Evolutionary conservation across 2,113 vertebrate species (phyloP).

Genomic region (Oceanites oceanicus): DNA sequence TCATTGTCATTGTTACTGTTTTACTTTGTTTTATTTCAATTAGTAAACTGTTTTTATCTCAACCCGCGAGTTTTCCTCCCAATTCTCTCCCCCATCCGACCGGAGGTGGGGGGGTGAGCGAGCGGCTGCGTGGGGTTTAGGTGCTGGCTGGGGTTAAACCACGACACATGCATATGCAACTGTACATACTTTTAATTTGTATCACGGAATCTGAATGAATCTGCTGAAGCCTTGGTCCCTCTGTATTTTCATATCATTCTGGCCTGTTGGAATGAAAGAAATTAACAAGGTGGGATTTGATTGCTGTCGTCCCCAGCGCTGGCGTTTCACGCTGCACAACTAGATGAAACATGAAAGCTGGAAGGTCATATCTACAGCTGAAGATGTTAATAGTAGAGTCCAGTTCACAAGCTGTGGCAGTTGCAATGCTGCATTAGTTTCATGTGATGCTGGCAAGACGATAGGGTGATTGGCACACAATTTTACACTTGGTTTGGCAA

Average conservation of each 20-base stretch:
- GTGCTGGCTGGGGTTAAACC: too few relatives aligned
- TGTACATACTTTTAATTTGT: not conserved
- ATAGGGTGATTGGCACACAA: not conserved
- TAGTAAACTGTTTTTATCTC: too few relatives aligned
- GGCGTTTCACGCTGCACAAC: rapidly evolving
- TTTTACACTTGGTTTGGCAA: not conserved
- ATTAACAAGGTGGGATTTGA: not conserved
- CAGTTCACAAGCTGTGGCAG: not conserved
- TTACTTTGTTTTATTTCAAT: too few relatives aligned
- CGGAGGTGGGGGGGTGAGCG: too few relatives aligned
- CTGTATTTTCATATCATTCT: not conserved
- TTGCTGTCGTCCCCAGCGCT: not conserved
- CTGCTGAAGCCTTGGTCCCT: not conserved
- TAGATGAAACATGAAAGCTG: not conserved
- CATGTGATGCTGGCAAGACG: not conserved
- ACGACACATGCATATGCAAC: not conserved
- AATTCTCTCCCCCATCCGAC: too few relatives aligned
- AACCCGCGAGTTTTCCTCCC: too few relatives aligned
- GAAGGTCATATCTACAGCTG: not conserved
- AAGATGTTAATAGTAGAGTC: not conserved
- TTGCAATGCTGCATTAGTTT: not conserved
- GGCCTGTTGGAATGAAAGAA: not conserved
- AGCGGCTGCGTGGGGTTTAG: too few relatives aligned
- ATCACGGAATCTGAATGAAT: not conserved
- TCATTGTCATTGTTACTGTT: too few relatives aligned